Evolutionary conservation across 2,797 vertebrate genomes (phyloP), one percentile per base, ranked within the genome.

Genomic region (Xenops minutus): DNA sequence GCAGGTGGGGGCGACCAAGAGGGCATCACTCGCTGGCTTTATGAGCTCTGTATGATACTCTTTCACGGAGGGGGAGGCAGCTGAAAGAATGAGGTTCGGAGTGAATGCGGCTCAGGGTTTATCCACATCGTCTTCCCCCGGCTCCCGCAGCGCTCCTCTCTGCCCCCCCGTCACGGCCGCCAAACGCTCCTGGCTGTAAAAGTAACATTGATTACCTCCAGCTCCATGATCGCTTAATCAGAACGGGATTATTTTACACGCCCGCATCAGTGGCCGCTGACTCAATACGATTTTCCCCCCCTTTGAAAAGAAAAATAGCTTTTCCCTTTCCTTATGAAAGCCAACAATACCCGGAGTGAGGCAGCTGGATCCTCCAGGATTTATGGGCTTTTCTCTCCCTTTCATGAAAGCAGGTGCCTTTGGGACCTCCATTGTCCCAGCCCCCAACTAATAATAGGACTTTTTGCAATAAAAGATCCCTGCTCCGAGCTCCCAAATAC

Each of bases 341-440:
- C 93, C 63, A 95, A 96, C 97, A 97, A 97, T 97, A 88, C 95
- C 87, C 76, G 95, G 95, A 97, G 96, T 94, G 95, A 97, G 97
- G 98, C 98, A 98, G 98, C 98, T 99, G 98, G 97, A 98, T 98
- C 98, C 98, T 98, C 98, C 97, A 97, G 98, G 98, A 98, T 98
- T 98, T 98, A 99, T 98, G 98, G 96, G 98, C 98, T 98, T 98
- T 98, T 97, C 98, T 97, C 97, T 97, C 82, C 94, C 97, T 98
- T 97, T 98, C 98, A 98, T 98, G 98, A 98, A 98, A 98, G 98
- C 98, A 99, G 98, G 98, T 99, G 98, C 98, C 98, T 98, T 98
- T 98, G 98, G 98, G 98, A 98, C 98, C 97, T 97, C 98, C 97
- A 98, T 99, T 99, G 98, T 99, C 98, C 97, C 92, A 51, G 94